These are phyloP conservation scores for Elymnias hypermnestra DNA, from an alignment of 1,140 invertebrate genomes.

Conservation along the genomic window DNA sequence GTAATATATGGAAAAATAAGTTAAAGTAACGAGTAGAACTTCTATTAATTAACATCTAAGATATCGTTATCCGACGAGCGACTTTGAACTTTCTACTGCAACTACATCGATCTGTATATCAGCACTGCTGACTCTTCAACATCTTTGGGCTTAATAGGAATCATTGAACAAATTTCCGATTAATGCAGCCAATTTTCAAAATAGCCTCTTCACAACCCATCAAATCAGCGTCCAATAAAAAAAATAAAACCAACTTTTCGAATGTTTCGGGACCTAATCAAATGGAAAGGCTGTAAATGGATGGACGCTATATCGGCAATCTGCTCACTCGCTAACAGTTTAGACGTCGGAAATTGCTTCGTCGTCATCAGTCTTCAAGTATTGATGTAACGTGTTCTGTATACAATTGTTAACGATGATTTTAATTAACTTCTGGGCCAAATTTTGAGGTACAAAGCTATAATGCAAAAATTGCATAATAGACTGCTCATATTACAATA, in stretches of 20 bases:
- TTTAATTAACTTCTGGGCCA: background rate
- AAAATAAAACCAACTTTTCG: background rate
- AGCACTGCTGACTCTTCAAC: too few species aligned
- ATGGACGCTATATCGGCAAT: conserved; percentile 17
- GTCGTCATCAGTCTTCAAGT: conserved; percentile 25
- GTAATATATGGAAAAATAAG: too few species aligned
- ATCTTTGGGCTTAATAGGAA: too few species aligned
- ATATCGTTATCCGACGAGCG: too few species aligned
- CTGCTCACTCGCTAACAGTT: conserved; percentile 28
- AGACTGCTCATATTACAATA: too few species aligned
- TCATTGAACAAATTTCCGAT: background rate
- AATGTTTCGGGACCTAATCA: background rate
- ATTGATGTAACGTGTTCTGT: conserved; percentile 24
- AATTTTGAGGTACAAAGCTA: too few species aligned
- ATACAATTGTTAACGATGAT: conserved; percentile 7
- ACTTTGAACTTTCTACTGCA: too few species aligned
- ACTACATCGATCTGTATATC: too few species aligned
- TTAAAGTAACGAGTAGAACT: too few species aligned
- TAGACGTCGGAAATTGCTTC: conserved; percentile 34
- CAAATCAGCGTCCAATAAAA: background rate
- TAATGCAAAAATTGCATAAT: too few species aligned
- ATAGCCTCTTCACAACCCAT: background rate
- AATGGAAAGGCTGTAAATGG: conserved; percentile 6
- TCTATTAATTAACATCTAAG: too few species aligned
- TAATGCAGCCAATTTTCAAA: background rate